phyloP scores from a whole-genome alignment of 2,113 vertebrate species.

The Dendrocopos noguchii region DNA sequence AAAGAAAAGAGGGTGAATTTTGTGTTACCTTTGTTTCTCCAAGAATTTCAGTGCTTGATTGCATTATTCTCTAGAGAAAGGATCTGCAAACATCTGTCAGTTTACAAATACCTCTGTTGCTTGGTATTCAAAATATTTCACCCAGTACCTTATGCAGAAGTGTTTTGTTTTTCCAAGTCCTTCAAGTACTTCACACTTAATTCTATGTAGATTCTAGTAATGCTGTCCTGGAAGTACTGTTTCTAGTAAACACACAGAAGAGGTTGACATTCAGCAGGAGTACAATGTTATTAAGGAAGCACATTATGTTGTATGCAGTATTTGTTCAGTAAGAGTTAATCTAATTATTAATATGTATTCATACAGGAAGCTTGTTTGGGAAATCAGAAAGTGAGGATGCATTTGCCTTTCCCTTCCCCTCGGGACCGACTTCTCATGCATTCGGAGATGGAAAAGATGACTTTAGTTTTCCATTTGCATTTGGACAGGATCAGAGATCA shows the following conservation, averaged over 20 bases:
- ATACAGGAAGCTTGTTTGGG: slow-evolving; percentile 77
- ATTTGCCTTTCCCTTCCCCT: slow-evolving; percentile 78
- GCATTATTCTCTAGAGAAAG: not conserved
- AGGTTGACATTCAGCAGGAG: not conserved
- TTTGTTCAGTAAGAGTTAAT: not conserved
- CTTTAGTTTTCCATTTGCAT: slow-evolving; percentile 79
- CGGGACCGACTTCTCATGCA: slow-evolving; percentile 62
- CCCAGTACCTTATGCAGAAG: not conserved
- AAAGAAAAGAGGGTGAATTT: not conserved
- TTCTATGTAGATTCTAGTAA: not conserved
- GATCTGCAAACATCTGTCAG: not conserved
- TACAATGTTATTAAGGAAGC: not conserved
- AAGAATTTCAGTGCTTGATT: not conserved
- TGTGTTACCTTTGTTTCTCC: not conserved
- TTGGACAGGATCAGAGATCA: slow-evolving; percentile 78
- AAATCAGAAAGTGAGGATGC: slow-evolving; percentile 75
- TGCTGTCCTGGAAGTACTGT: not conserved
- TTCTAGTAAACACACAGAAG: not conserved
- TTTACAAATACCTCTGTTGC: not conserved
- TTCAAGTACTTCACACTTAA: not conserved
- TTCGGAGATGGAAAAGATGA: slow-evolving; percentile 80
- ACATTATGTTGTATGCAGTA: not conserved
- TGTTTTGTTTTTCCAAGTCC: not conserved
- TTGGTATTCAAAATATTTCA: not conserved
- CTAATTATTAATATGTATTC: not conserved